phyloP scores from a whole-genome alignment of 2,113 vertebrate genomes.

The Pedionomus torquatus region DNA sequence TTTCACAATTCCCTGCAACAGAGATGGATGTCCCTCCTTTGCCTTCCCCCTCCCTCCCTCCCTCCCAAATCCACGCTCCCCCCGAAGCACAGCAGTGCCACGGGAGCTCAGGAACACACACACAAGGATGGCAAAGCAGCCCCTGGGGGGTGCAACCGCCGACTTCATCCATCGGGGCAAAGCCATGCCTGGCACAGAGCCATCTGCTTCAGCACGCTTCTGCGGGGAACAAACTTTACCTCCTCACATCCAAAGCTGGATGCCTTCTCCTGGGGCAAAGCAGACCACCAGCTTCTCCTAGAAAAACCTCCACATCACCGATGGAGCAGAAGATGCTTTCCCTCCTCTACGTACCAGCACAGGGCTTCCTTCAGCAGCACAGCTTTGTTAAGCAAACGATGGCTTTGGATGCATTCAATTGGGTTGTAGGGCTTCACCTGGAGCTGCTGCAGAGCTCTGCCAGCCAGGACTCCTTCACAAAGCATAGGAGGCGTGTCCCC shows the following conservation, averaged over 20 bases:
- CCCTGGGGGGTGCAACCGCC: not conserved
- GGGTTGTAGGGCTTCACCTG: not conserved
- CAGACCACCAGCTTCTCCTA: not conserved
- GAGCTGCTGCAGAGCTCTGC: not conserved
- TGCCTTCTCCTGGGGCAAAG: not conserved
- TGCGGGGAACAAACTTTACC: fast-evolving
- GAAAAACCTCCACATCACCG: not conserved
- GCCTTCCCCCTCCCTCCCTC: not conserved
- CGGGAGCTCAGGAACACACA: not conserved
- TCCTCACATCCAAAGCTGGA: not conserved
- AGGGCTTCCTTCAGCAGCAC: not conserved
- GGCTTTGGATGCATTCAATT: not conserved
- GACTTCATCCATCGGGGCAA: not conserved
- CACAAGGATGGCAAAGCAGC: not conserved
- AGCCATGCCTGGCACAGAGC: not conserved
- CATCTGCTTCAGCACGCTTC: not conserved
- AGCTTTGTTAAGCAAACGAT: not conserved
- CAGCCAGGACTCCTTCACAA: not conserved
- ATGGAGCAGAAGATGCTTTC: not conserved
- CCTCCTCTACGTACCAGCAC: not conserved
- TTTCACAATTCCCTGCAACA: not conserved
- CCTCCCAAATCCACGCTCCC: fast-evolving
- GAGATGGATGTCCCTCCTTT: not conserved
- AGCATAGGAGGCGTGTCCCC: fast-evolving
- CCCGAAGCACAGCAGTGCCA: not conserved